These are phyloP conservation scores for Cerceris ruficornis DNA, from an alignment of 2,888 invertebrate species.

Conservation along the genomic window DNA sequence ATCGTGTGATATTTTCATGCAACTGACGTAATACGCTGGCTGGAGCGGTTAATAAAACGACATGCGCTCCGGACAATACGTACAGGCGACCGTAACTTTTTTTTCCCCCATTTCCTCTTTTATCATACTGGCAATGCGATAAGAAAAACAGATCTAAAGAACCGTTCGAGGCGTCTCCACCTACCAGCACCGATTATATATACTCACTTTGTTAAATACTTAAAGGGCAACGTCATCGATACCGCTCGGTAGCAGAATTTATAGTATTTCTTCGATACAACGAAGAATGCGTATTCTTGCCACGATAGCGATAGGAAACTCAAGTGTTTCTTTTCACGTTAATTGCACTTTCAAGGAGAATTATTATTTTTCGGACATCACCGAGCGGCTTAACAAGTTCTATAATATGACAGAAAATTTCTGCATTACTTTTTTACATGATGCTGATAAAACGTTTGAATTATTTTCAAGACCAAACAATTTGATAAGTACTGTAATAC, in stretches of 20 bases:
- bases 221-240: conserved; percentile 30
- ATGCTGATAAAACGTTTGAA: no score
- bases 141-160: conserved; percentile 6
- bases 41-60: conserved; percentile 48
- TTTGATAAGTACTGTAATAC: no score
- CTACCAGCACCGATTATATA: not conserved
- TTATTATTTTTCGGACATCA: no score
- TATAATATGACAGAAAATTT: no score
- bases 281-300: no score
- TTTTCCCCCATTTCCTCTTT: conserved; percentile 19
- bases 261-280: no score
- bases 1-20: conserved; percentile 61
- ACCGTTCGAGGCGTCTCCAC: conserved; percentile 22
- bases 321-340: no score
- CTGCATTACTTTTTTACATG: no score
- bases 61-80: conserved; percentile 34
- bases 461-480: no score
- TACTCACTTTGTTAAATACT: conserved; percentile 27
- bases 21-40: conserved; percentile 55
- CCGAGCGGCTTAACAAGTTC: no score
- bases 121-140: conserved; percentile 30
- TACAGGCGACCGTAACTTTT: conserved; percentile 1
- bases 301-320: no score
- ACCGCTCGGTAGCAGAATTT: conserved; percentile 6
- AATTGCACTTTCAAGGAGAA: no score